Percentiles rank a stretch among this genome's conserved stretches.
These are phyloP conservation scores for Drosophila tristis DNA, from an alignment of 1,140 invertebrate species.

Conservation along the genomic window DNA sequence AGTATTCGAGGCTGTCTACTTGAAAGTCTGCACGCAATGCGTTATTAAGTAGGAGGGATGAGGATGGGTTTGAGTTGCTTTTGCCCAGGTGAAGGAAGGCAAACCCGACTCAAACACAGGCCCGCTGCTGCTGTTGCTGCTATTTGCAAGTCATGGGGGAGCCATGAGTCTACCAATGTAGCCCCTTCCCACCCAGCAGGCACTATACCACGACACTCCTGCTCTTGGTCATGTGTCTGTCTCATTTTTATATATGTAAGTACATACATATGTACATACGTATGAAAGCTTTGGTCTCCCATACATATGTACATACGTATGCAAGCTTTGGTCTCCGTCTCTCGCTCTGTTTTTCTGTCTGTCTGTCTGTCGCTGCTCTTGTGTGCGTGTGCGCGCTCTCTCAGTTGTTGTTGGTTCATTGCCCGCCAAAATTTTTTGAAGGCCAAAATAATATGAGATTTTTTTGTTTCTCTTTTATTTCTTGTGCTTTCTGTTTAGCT, in stretches of 20 bases:
- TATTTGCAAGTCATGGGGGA: no score
- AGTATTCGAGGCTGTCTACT: conserved; percentile 36
- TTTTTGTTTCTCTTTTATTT: conserved; percentile 52
- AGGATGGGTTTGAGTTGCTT: neutral
- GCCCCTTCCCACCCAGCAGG: no score
- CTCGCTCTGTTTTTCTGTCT: conserved; percentile 15
- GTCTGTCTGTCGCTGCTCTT: conserved; percentile 1
- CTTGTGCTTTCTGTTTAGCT: conserved; percentile 55
- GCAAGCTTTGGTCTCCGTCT: conserved; percentile 4
- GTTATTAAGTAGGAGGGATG: conserved; percentile 9
- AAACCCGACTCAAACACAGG: no score
- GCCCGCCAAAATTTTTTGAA: conserved; percentile 83
- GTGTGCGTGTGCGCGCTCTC: conserved; percentile 32
- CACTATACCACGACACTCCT: neutral
- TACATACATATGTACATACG: conserved; percentile 8
- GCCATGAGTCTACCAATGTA: no score
- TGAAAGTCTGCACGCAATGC: conserved; percentile 70
- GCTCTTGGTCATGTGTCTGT: conserved; percentile 48
- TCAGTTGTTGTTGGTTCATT: conserved; percentile 84
- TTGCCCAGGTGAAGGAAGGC: neutral
- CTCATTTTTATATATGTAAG: conserved; percentile 35
- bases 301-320: conserved; percentile 1
- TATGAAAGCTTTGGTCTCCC: conserved; percentile 1
- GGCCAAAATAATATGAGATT: conserved; percentile 83
- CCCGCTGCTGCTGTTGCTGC: no score